Evolutionary conservation across 2,888 invertebrate genomes (phyloP).

Genomic region (Seira musarum): DNA sequence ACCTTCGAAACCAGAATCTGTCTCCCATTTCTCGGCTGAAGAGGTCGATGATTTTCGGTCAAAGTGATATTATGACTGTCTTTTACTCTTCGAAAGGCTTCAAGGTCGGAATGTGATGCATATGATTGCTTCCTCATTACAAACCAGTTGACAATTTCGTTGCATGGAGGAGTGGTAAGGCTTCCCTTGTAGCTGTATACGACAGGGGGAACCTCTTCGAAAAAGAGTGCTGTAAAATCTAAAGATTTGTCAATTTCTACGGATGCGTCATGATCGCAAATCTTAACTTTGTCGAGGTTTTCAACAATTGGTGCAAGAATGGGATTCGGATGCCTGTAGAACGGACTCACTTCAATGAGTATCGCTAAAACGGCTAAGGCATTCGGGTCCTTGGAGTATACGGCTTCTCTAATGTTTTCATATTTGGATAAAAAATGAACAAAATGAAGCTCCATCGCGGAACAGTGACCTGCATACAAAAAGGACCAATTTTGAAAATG

Average conservation of each 20-base stretch:
- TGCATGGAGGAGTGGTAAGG: constrained; percentile 45
- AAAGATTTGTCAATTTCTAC: not conserved
- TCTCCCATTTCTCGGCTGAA: constrained; percentile 18
- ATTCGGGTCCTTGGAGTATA: constrained; percentile 8
- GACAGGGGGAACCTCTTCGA: not conserved
- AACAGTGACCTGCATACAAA: too few relatives aligned
- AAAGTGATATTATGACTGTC: constrained; percentile 5
- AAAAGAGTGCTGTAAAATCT: constrained; percentile 26
- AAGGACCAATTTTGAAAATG: too few relatives aligned
- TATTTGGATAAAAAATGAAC: constrained; percentile 37
- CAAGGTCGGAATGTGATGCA: constrained; percentile 5
- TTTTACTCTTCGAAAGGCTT: not conserved
- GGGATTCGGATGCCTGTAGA: not conserved
- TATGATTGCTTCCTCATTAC: not conserved
- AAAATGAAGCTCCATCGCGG: constrained; percentile 41
- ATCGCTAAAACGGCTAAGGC: constrained; percentile 36
- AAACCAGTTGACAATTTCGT: constrained; percentile 51
- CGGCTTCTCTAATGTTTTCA: constrained; percentile 15
- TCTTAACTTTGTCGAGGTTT: not conserved
- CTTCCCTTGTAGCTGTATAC: constrained; percentile 43
- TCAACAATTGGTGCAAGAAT: constrained; percentile 14
- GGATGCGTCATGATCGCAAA: not conserved
- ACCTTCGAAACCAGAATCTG: constrained; percentile 14
- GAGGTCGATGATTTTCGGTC: constrained; percentile 34
- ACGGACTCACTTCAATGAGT: not conserved